Conservation (phyloP, 2,888 invertebrate genomes). For the Nudaria mundana region DNA sequence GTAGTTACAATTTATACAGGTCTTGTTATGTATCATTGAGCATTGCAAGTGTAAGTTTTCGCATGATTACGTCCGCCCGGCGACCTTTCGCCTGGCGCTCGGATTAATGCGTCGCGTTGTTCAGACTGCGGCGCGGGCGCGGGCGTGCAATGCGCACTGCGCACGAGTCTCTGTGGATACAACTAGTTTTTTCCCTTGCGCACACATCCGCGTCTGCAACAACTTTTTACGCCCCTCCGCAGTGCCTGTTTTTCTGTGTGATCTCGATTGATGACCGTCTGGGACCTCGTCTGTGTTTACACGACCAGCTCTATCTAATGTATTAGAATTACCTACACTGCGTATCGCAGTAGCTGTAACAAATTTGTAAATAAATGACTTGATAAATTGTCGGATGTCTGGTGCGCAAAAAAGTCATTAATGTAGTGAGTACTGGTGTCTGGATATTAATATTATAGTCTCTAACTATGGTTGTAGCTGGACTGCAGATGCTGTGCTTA, state of each 20-base stretch:
- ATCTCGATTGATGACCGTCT: slow-evolving; percentile 66
- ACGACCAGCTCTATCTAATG: slow-evolving; percentile 25
- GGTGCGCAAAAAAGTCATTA: slow-evolving; percentile 20
- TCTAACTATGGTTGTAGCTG: slow-evolving; percentile 4
- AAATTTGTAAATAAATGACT: slow-evolving; percentile 36
- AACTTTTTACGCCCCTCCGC: slow-evolving; percentile 59
- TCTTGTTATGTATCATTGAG: slow-evolving; percentile 29
- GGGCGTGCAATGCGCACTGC: slow-evolving; percentile 7
- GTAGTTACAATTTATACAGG: slow-evolving; percentile 12
- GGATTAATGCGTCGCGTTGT: slow-evolving; percentile 2
- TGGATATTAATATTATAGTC: slow-evolving; percentile 20
- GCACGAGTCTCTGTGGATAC: slow-evolving; percentile 49
- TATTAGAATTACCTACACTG: slow-evolving; percentile 39
- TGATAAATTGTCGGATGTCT: slow-evolving; percentile 15
- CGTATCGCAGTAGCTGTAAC: slow-evolving; percentile 54
- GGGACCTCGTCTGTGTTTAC: slow-evolving; percentile 54
- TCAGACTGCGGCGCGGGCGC: slow-evolving; percentile 1
- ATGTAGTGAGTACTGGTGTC: slow-evolving; percentile 17
- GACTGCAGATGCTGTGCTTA: slow-evolving; percentile 4
- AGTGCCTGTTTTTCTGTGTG: slow-evolving; percentile 57
- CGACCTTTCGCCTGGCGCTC: too few relatives aligned
- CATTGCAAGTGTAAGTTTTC: slow-evolving; percentile 21
- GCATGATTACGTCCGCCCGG: slow-evolving; percentile 3
- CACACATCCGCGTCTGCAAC: slow-evolving; percentile 68
- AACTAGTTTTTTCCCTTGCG: slow-evolving; percentile 52